A percentile compares a stretch with the other conserved stretches of the same genome.
Evolutionary conservation across 1,140 invertebrate species (phyloP).

Genomic region (Paramacrobiotus metropolitanus): DNA sequence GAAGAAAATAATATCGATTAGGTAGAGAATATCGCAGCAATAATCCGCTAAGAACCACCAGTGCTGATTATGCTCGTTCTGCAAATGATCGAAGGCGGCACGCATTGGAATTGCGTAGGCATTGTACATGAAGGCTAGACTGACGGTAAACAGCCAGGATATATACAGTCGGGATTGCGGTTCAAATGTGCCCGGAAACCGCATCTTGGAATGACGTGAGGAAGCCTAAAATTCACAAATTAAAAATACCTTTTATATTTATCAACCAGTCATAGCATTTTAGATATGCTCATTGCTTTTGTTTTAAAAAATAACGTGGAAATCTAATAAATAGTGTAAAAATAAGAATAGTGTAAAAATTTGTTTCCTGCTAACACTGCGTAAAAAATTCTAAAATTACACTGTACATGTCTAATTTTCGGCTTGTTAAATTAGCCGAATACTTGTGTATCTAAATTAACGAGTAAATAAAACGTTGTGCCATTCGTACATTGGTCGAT

Average conservation of each 20-base stretch:
- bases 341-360: too few relatives aligned
- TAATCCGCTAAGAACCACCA: constrained; percentile 61
- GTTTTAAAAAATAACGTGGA: too few relatives aligned
- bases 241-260: not conserved
- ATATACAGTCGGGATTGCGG: constrained; percentile 36
- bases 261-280: constrained; percentile 5
- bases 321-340: too few relatives aligned
- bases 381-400: not conserved
- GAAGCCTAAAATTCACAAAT: not conserved
- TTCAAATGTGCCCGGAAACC: not conserved
- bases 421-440: too few relatives aligned
- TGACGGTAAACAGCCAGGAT: constrained; percentile 54
- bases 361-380: not conserved
- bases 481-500: too few relatives aligned
- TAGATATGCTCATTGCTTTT: too few relatives aligned
- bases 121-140: constrained; percentile 60
- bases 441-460: too few relatives aligned
- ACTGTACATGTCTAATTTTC: too few relatives aligned
- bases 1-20: constrained; percentile 51
- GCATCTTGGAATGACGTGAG: not conserved
- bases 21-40: constrained; percentile 58
- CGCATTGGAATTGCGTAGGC: constrained; percentile 58
- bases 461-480: too few relatives aligned
- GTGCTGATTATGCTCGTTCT: constrained; percentile 37
- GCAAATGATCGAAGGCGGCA: constrained; percentile 43